Evolutionary conservation across 2,888 invertebrate species (phyloP).

Genomic region (Rotaria socialis): DNA sequence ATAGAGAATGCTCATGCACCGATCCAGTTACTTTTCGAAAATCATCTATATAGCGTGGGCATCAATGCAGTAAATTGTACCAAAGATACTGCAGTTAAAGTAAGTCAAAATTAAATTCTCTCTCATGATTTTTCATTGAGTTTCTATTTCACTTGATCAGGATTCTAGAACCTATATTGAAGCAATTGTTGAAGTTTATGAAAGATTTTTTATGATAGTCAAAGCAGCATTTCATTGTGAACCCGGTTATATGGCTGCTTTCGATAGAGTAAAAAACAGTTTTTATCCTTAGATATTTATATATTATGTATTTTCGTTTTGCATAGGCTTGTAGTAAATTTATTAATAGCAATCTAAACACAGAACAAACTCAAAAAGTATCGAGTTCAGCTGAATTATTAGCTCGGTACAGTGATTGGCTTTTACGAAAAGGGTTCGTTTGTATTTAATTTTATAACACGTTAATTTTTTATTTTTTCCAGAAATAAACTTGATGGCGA

Average conservation of each 20-base stretch:
- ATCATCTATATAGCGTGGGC: conserved; percentile 74
- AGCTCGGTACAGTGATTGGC: conserved; percentile 92
- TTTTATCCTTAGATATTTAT: neutral
- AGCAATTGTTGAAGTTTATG: conserved; percentile 91
- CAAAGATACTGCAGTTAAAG: conserved; percentile 81
- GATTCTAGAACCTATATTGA: conserved; percentile 95
- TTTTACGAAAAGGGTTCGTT: conserved; percentile 73
- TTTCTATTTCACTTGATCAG: conserved; percentile 60
- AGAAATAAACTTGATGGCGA: conserved; percentile 97
- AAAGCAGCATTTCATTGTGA: conserved; percentile 89
- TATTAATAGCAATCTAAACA: conserved; percentile 93
- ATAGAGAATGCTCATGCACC: conserved; percentile 86
- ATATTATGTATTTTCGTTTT: neutral
- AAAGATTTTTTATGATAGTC: conserved; percentile 90
- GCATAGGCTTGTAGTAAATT: conserved; percentile 81
- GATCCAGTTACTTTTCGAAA: conserved; percentile 78
- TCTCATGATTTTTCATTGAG: neutral
- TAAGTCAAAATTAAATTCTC: conserved; percentile 58
- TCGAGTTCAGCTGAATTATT: conserved; percentile 89
- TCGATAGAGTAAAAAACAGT: conserved; percentile 68
- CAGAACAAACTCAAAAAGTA: conserved; percentile 73
- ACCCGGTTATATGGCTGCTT: conserved; percentile 89
- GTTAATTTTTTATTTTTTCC: conserved; percentile 62
- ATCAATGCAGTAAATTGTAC: conserved; percentile 87
- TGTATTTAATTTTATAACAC: too few relatives aligned